A percentile compares a stretch with the other conserved stretches of the same genome.
Conservation (phyloP, 64 coral and sea anemone genomes). For the Dendrophyllia cribrosa region DNA sequence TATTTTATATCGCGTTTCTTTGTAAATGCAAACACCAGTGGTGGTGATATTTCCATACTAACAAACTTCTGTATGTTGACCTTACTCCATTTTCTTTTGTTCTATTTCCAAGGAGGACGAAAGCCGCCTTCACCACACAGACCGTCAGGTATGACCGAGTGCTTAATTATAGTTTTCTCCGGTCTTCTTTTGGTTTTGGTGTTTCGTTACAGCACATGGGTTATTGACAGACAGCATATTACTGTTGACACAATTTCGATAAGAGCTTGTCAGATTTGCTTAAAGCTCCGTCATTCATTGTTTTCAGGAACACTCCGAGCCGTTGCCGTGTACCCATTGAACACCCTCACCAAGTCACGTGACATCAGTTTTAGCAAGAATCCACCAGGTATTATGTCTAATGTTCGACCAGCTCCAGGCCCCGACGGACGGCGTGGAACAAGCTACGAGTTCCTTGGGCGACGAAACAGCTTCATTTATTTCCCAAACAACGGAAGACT, state of each 20-base stretch:
- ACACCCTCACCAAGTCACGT: slow-evolving; percentile 21
- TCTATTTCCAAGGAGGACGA: background rate
- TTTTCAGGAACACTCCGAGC: slow-evolving; percentile 83
- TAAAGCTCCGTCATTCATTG: background rate
- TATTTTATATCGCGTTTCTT: too few species aligned
- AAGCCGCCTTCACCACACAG: slow-evolving; percentile 41
- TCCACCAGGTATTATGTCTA: slow-evolving; percentile 37
- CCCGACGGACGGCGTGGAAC: slow-evolving; percentile 64
- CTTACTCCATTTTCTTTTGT: background rate
- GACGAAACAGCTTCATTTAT: slow-evolving; percentile 67
- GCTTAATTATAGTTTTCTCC: background rate
- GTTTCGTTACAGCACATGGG: background rate
- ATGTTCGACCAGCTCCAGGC: slow-evolving; percentile 58
- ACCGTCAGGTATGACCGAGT: slow-evolving; percentile 12
- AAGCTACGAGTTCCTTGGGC: slow-evolving; percentile 62
- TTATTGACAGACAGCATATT: too few species aligned
- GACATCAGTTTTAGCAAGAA: slow-evolving; percentile 83
- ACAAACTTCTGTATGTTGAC: too few species aligned
- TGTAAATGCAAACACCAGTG: too few species aligned
- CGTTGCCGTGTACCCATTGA: slow-evolving; percentile 81
- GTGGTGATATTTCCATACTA: background rate
- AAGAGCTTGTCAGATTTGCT: too few species aligned
- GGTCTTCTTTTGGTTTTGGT: background rate
- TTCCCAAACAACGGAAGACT: slow-evolving; percentile 76
- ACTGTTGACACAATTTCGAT: too few species aligned